phyloP scores from a whole-genome alignment of 2,888 invertebrate genomes.

The Drosophila longiperda region DNA sequence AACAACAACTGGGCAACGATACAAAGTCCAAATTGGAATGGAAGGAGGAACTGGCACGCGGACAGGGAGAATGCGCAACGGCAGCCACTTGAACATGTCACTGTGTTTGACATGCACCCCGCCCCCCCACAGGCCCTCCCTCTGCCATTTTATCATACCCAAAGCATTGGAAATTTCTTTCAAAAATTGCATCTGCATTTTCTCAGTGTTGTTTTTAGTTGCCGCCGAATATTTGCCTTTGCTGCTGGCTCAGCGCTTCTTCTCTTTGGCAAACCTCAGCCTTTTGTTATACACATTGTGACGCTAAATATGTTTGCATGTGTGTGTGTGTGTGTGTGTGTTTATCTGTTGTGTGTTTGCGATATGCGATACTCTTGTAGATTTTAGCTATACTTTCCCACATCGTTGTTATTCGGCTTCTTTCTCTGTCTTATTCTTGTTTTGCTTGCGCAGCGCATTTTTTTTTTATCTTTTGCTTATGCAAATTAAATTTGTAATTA shows the following conservation, averaged over 20 bases:
- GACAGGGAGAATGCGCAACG: constrained; percentile 22
- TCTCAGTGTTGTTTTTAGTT: constrained; percentile 41
- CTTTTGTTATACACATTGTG: constrained; percentile 28
- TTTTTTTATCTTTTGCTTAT: constrained; percentile 33
- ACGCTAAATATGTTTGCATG: constrained; percentile 30
- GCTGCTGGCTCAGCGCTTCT: constrained; percentile 19
- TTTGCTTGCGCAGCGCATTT: constrained; percentile 20
- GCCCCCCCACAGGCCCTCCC: neutral
- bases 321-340: constrained; percentile 20
- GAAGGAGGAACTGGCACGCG: constrained; percentile 11
- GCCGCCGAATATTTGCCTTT: constrained; percentile 19
- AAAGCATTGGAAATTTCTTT: constrained; percentile 31
- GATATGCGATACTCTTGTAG: constrained; percentile 5
- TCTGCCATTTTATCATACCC: neutral
- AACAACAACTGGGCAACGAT: constrained; percentile 14
- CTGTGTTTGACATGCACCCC: constrained; percentile 29
- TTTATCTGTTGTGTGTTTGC: constrained; percentile 44
- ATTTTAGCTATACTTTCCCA: constrained; percentile 41
- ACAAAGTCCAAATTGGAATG: constrained; percentile 51
- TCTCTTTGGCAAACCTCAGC: constrained; percentile 1
- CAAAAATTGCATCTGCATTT: constrained; percentile 44
- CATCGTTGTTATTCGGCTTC: constrained; percentile 25
- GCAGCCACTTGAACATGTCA: constrained; percentile 55
- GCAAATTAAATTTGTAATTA: constrained; percentile 64
- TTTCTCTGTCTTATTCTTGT: constrained; percentile 2